phyloP scores from a whole-genome alignment of 92 coral and sea anemone genomes.

The Pocillopora meandrina region DNA sequence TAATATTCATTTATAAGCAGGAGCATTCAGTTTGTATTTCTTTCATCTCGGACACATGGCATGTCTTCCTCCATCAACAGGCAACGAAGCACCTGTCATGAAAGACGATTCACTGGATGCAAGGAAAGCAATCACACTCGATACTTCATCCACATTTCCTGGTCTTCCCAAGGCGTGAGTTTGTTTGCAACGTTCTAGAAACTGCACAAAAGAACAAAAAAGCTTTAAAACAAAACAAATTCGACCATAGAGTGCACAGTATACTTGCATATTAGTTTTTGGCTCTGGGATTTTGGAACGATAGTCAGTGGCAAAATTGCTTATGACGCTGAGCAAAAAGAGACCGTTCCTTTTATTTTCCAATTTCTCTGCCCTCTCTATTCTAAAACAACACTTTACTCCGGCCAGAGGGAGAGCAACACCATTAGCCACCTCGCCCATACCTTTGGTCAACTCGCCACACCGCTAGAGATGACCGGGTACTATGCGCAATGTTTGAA shows the following conservation, averaged over 20 bases:
- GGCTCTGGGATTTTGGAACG: too few relatives aligned
- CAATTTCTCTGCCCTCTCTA: too few relatives aligned
- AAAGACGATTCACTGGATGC: slow-evolving; percentile 70
- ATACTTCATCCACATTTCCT: slow-evolving; percentile 79
- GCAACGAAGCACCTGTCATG: slow-evolving; percentile 76
- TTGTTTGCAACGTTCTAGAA: slow-evolving; percentile 62
- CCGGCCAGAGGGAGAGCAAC: too few relatives aligned
- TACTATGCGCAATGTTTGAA: not conserved
- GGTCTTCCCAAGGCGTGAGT: slow-evolving; percentile 84
- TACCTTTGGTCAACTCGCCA: too few relatives aligned
- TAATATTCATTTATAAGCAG: not conserved
- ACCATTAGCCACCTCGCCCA: too few relatives aligned
- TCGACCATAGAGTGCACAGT: not conserved
- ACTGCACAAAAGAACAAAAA: slow-evolving; percentile 41
- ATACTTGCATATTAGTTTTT: not conserved
- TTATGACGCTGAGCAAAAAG: too few relatives aligned
- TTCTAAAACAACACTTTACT: too few relatives aligned
- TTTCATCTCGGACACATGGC: slow-evolving; percentile 77
- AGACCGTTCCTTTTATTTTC: too few relatives aligned
- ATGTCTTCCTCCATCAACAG: slow-evolving; percentile 84
- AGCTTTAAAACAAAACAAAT: not conserved
- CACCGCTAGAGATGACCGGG: too few relatives aligned
- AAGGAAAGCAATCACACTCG: slow-evolving; percentile 74
- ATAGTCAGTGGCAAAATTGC: too few relatives aligned
- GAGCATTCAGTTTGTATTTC: not conserved